Evolutionary conservation across 2,797 vertebrate genomes (phyloP), one percentile per base, ranked within the genome.

Genomic region (Enteromius anoplus): DNA sequence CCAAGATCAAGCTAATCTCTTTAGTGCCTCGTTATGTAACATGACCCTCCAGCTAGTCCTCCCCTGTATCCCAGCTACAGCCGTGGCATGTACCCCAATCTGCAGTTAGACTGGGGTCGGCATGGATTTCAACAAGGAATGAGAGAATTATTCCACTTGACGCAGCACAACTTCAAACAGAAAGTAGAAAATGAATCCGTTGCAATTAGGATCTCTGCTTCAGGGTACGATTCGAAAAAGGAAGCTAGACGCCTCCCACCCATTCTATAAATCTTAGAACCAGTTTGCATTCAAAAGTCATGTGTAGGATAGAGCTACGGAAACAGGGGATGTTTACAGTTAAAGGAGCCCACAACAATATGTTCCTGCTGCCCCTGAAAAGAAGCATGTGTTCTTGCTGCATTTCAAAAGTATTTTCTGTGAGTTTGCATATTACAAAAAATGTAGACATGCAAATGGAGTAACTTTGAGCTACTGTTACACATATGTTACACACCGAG

Each of bases 81-180:
- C 45, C 14, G 2, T 21, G 23, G 15, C 47, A 82, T 53, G 21
- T n/a, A 23, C 62, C 26, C 32, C 65, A 26, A 15, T 55, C 58
- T 49, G 72, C 47, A 7, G n/a, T 55, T 37, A 32, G 42, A 45
- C 45, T 70, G 78, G n/a, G 12, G 49, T 65, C 84, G 45, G 7
- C 49, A 47, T 78, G 69, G 51, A 42, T 78, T 32, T 70, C 49
- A 51, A 7, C 34, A 21, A 68, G 51, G 29, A 55, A 70, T 42
- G 21, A 19, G 42, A 62, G 58, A 83, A 83, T 83, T 78, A 83
- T 68, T 69, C 49, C 26, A 47, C 8, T 53, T 60, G 55, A 80
- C 37, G 3, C 77, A 62, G 49, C 17, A 66, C 70, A 72, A 76
- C 64, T 84, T 84, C 75, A 86, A 82, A 86, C 62, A 26, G 79